Percentiles rank a stretch among this genome's conserved stretches.
Conservation (phyloP, 2,797 vertebrate genomes). For the Micrastur ruficollis region DNA sequence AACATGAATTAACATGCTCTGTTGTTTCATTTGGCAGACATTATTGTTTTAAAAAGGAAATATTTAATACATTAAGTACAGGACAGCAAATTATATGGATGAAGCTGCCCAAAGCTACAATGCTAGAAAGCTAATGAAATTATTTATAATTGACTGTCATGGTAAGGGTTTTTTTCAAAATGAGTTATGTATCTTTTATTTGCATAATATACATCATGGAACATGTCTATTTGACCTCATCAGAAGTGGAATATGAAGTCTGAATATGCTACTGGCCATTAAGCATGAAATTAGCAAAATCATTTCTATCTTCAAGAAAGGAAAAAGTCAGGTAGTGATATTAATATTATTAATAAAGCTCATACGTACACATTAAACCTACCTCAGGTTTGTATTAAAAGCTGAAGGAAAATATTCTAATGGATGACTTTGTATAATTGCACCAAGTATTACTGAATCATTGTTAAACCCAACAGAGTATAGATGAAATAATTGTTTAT, state of each 20-base stretch:
- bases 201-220: slow-evolving; percentile 34
- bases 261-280: not conserved
- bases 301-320: not conserved
- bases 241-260: not conserved
- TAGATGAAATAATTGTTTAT: not conserved
- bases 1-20: slow-evolving; percentile 20
- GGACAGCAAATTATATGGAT: not conserved
- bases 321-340: not conserved
- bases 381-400: slow-evolving; percentile 2
- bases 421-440: slow-evolving; percentile 4
- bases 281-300: slow-evolving; percentile 34
- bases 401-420: not conserved
- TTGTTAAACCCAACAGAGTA: not conserved
- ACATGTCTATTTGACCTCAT: slow-evolving; percentile 22
- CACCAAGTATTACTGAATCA: not conserved
- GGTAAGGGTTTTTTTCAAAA: not conserved
- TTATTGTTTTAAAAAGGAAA: slow-evolving; percentile 30
- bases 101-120: not conserved
- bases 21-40: slow-evolving; percentile 54
- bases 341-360: slow-evolving; percentile 17
- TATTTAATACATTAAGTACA: slow-evolving; percentile 29
- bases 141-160: slow-evolving; percentile 3
- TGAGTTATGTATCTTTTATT: slow-evolving; percentile 22
- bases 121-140: slow-evolving; percentile 19
- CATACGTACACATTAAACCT: not conserved